Base-by-base conservation (phyloP, 2,797 vertebrate genomes). In the Enteromius viviparus region DNA sequence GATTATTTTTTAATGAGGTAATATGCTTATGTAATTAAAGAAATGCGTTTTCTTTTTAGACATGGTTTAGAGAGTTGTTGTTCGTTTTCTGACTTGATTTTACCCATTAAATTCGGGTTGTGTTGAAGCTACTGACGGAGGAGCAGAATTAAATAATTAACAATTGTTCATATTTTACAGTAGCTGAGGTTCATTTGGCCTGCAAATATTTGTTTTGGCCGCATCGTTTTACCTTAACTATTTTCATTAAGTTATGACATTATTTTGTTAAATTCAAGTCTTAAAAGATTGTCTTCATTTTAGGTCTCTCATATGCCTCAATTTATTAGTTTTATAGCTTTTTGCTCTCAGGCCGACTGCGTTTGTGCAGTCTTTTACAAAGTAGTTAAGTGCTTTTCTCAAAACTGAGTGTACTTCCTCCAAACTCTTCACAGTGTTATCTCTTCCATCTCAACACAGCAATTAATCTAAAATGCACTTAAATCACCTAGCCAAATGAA, bases 341-440 rank as follows among this genome's bases (percentile, higher is more conserved):
- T 37, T 66, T 42, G 45, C 71, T 53, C n/a, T 15, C 17, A 42
- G 45, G 47, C 53, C 7, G 3, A 4, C 21, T 45, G 37, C 34
- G 19, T 80, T 34, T 74, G 29, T 74, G 26, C 58, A 49, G 26
- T 49, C 23, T 78, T 74, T 74, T 53, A 34, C 29, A 55, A 34
- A 14, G 60, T 15, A 26, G 14, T 49, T 34, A 32, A 51, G 42
- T n/a, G 76, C 26, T 6, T 51, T 66, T 78, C 42, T 65, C 23
- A 64, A 64, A 65, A 14, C 76, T 15, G 42, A 64, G 26, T 15
- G 23, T 12, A 9, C 17, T 78, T 49, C 47, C 42, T 49, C 10
- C 45, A 78, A 78, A 78, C 62, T 78, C 6, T 78, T 77, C 40
- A 47, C 23, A 72, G 58, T 2, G 45, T 14, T 78, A 66, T 64